Conservation (phyloP, 1,140 invertebrate genomes). For the Cotesia vestalis region DNA sequence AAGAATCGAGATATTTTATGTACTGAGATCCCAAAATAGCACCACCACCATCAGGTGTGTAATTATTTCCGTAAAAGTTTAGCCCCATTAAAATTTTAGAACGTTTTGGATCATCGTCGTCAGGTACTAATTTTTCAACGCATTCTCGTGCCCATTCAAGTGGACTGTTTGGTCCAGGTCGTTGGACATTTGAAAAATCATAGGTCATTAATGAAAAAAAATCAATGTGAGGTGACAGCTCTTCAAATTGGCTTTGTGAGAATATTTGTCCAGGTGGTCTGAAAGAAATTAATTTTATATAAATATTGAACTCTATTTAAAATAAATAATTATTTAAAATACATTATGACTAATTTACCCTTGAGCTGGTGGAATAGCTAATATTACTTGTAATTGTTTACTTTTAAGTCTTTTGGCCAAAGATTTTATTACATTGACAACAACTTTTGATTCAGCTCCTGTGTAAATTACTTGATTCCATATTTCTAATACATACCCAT, state of each 20-base stretch:
- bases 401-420: constrained; percentile 68
- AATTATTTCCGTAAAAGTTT: constrained; percentile 95
- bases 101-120: constrained; percentile 70
- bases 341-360: constrained; percentile 62
- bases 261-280: constrained; percentile 74
- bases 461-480: constrained; percentile 81
- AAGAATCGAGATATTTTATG: constrained; percentile 73
- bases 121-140: constrained; percentile 76
- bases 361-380: constrained; percentile 85
- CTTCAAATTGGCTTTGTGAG: constrained; percentile 78
- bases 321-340: constrained; percentile 14
- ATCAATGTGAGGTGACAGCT: constrained; percentile 78
- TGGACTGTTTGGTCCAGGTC: constrained; percentile 89
- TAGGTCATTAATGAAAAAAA: constrained; percentile 95
- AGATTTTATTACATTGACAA: constrained; percentile 71
- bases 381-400: constrained; percentile 73
- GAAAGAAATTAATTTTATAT: constrained; percentile 36
- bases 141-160: constrained; percentile 83
- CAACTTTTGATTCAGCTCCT: constrained; percentile 71
- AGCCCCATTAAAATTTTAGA: constrained; percentile 87
- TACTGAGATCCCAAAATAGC: constrained; percentile 83
- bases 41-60: constrained; percentile 78
- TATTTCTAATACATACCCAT: constrained; percentile 89
- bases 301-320: background rate
- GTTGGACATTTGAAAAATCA: constrained; percentile 86